Base-by-base conservation (phyloP, 2,797 vertebrate species). In the Chelon auratus region DNA sequence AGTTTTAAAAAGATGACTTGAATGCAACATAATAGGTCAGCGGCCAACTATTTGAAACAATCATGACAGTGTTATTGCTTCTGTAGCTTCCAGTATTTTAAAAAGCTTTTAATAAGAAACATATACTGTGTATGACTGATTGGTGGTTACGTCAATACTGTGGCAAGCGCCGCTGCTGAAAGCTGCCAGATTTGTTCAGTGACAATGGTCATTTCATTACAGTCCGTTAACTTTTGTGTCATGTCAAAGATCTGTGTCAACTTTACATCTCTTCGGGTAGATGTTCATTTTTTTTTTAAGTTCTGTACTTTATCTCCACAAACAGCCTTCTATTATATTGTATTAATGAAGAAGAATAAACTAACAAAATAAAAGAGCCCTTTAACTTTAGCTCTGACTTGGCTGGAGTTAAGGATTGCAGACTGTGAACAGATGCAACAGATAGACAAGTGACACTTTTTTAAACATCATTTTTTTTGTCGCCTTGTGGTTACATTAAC, bases 381-480 rank as follows among this genome's bases (percentile, higher is more conserved):
- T 75, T 62, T 56, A 56, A 56, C 30, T 65, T 7, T 20, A 20
- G 5, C 33, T 26, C 40, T 3, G 1, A 55, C 17, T 56, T 52
- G 59, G 9, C 18, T 59, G 43, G 39, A 64, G 20, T 68, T 74
- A 30, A 66, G n/a, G 37, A 68, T 58, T 57, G 61, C 13, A 61
- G 42, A 53, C 52, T 59, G 30, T 61, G 13, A 67, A 64, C 57
- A 57, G 42, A 72, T 72, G 47, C 52, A 40, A 15, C 57, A 42
- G 45, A 60, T 33, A 61, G 39, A 66, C 36, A 57, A 75, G 62
- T 67, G 78, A 78, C 67, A 75, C 57, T 68, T 64, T 51, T n/a
- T 63, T 55, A 67, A 69, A 78, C 73, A 83, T 81, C 65, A 33
- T 68, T 69, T 56, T 78, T 72, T 77, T 65, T 83, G 73, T 83